phyloP scores from a whole-genome alignment of 2,888 invertebrate genomes.

The Isoperla grammatica region DNA sequence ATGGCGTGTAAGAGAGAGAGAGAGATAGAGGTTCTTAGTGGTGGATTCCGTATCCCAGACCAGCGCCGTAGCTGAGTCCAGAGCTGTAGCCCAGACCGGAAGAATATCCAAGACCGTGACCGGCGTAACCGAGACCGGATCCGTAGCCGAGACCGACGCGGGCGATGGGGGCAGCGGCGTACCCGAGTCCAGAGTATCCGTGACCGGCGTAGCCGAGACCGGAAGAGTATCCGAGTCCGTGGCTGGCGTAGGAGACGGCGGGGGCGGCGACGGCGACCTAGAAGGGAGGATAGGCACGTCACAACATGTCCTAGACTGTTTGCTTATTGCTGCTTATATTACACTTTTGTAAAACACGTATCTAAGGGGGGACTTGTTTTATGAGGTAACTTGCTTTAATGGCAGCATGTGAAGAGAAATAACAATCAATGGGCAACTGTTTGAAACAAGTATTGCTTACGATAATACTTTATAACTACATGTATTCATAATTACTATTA shows the following conservation, averaged over 20 bases:
- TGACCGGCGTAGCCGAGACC: slow-evolving; percentile 20
- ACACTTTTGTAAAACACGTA: no score
- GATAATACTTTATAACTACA: no score
- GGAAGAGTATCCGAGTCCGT: slow-evolving; percentile 7
- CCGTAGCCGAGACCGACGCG: slow-evolving; percentile 32
- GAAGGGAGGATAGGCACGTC: background rate
- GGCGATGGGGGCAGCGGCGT: slow-evolving; percentile 19
- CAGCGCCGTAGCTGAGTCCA: slow-evolving; percentile 21
- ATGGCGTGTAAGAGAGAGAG: background rate
- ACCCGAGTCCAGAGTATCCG: slow-evolving; percentile 22
- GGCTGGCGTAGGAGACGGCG: slow-evolving; percentile 20
- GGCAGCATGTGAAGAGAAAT: no score
- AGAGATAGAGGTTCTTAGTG: slow-evolving; percentile 17
- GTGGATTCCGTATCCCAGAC: slow-evolving; percentile 28
- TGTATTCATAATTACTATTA: no score
- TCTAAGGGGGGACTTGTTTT: no score
- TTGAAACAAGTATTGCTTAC: no score
- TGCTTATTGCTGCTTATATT: no score
- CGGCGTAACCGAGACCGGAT: slow-evolving; percentile 27
- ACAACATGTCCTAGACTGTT: slow-evolving; percentile 21
- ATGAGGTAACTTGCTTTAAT: no score
- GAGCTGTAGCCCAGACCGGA: background rate
- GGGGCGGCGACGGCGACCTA: slow-evolving; percentile 3
- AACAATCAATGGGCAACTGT: no score
- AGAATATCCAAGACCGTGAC: slow-evolving; percentile 1